Evolutionary conservation across 2,888 invertebrate species (phyloP), one percentile per base, ranked within the genome.

Genomic region (Digitonthophagus gazella): DNA sequence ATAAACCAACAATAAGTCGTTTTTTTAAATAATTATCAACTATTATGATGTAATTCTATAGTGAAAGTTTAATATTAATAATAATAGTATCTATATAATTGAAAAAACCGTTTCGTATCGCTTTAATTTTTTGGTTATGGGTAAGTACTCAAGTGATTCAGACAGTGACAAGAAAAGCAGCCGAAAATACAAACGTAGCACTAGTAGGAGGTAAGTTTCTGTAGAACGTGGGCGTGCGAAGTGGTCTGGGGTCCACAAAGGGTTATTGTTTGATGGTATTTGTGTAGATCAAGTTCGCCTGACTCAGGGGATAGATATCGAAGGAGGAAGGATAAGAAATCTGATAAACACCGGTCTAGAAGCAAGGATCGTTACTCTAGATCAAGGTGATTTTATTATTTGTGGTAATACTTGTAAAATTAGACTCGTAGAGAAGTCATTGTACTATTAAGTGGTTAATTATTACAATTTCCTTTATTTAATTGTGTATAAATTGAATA

Each of bases 121-220:
- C 22, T 16, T 65, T 5, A 3, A 8, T 3, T 1, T 5, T 8
- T 5, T 5, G 20, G 61, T 55, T 67, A 83, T 83, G 83, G 82
- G 83, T 78, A 83, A 81, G 78, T 82, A 82, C 79, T 83, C 83
- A 58, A 82, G 82, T 74, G 83, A 81, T 76, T 82, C 83, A 67
- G 83, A 83, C 74, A 76, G 75, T 75, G 83, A 82, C 72, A 81
- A 78, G 70, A 77, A 78, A 65, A 75, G 78, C 72, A 78, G 76
- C 76, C 82, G 80, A 78, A 78, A 78, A 67, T 76, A 77, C 76
- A 81, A 80, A 76, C 79, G 76, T 77, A 80, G 77, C 75, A 77
- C 74, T 74, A 80, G 79, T 72, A 78, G 78, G 73, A 81, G 82
- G 82, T 82, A 79, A 79, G 79, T 72, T 14, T 20, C 8, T 58